Evolutionary conservation across 2,888 invertebrate species (phyloP), one percentile per base, ranked within the genome.

Genomic region (Sphaerophoria taeniata): DNA sequence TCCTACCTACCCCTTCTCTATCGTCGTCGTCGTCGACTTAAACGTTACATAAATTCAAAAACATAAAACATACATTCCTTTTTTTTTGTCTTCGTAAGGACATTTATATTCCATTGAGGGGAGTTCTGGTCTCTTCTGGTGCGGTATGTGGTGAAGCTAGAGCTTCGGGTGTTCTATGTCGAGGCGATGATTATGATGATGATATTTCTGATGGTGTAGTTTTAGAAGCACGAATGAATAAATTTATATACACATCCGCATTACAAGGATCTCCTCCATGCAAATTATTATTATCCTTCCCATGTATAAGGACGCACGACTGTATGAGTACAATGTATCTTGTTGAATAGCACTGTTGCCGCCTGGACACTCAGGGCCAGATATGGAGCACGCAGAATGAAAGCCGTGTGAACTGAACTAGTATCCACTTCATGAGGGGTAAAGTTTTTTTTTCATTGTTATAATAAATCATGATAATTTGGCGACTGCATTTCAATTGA

Each of bases 401-500:
- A 43, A 43, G 43, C 43, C 7, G 43, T 1, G 24, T 24, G 24
- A 24, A 24, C 24, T 24, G 24, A 24, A 24, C 24, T 24, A 39
- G 39, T 9, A 9, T 43, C 43, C 7, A 47, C 51, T 56, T 24
- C 72, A 61, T 49, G 79, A 65, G 67, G 49, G 36, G 70, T 47
- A 31, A 39, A 67, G 61, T 79, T 43, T 79, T 67, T 24, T 24
- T 24, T 24, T 24, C 24, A 24, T 24, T 51, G 72, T 70, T 78
- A 83, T 75, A 75, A 72, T 79, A 79, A 79, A 80, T 84, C 84
- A 84, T 84, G 55, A 71, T 75, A 79, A 79, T 84, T 84, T 84
- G 83, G 83, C 71, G 74, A 84, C 84, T 84, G 84, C 60, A 60
- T 79, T 84, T 79, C 75, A 84, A 84, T 84, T 84, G 79, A 55